Evolutionary conservation across 2,888 invertebrate species (phyloP).

Genomic region (Trilocha varians): DNA sequence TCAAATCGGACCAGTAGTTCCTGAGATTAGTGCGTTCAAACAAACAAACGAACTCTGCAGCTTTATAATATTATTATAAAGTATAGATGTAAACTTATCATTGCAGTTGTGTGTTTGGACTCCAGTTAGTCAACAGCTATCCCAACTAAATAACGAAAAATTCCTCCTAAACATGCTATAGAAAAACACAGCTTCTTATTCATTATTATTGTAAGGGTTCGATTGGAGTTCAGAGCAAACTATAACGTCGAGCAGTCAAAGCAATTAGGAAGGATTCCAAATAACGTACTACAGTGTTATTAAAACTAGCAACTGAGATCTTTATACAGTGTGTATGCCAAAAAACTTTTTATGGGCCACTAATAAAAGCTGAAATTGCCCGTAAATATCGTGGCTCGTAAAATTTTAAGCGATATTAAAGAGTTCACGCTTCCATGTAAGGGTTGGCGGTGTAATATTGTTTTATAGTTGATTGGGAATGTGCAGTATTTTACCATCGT

Average conservation of each 20-base stretch:
- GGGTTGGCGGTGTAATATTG: not conserved
- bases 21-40: too few species aligned
- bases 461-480: not conserved
- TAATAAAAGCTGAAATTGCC: not conserved
- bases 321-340: not conserved
- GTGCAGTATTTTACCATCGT: not conserved
- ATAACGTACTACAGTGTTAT: not conserved
- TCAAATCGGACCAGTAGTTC: too few species aligned
- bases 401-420: constrained; percentile 15
- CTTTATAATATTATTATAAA: too few species aligned
- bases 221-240: not conserved
- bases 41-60: too few species aligned
- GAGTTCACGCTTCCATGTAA: not conserved
- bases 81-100: too few species aligned
- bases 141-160: too few species aligned
- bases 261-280: not conserved
- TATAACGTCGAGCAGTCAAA: not conserved
- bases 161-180: too few species aligned
- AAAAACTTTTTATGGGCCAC: not conserved
- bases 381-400: constrained; percentile 8
- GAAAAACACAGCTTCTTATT: too few species aligned
- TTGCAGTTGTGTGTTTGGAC: too few species aligned
- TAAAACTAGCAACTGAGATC: not conserved
- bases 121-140: too few species aligned
- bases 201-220: not conserved